Conservation (phyloP, 2,888 invertebrate genomes). For the Nezara viridula region DNA sequence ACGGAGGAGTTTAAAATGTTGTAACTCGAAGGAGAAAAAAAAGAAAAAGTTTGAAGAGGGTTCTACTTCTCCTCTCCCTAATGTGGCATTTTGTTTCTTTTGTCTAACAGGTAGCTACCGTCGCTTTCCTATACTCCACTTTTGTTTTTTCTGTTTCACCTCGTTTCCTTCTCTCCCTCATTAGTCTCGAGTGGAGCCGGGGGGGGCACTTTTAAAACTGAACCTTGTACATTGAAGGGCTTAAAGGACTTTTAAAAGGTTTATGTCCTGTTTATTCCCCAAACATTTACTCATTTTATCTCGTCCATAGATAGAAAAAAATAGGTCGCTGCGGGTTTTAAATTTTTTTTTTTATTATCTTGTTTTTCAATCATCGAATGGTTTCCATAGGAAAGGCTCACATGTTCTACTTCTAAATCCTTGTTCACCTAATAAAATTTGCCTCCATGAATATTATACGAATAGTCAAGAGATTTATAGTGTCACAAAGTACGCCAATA, state of each 20-base stretch:
- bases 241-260: slow-evolving; percentile 11
- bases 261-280: neutral
- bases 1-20: neutral
- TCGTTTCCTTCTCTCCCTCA: slow-evolving; percentile 11
- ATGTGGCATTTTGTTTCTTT: slow-evolving; percentile 43
- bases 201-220: slow-evolving; percentile 7
- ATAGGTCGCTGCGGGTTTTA: neutral
- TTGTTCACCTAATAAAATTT: no score
- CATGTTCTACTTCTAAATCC: no score
- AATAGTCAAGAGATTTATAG: no score
- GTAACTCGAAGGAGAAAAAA: neutral
- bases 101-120: neutral
- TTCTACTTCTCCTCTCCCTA: neutral
- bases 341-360: neutral
- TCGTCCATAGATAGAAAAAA: neutral
- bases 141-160: slow-evolving; percentile 41
- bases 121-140: slow-evolving; percentile 37
- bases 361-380: neutral
- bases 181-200: slow-evolving; percentile 10
- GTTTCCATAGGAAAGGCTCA: no score
- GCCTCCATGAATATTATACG: no score
- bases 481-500: no score
- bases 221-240: neutral
- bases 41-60: slow-evolving; percentile 44
- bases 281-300: slow-evolving; percentile 27